Conservation (phyloP, 2,888 invertebrate species). For the Melikaiella ostensackeni region DNA sequence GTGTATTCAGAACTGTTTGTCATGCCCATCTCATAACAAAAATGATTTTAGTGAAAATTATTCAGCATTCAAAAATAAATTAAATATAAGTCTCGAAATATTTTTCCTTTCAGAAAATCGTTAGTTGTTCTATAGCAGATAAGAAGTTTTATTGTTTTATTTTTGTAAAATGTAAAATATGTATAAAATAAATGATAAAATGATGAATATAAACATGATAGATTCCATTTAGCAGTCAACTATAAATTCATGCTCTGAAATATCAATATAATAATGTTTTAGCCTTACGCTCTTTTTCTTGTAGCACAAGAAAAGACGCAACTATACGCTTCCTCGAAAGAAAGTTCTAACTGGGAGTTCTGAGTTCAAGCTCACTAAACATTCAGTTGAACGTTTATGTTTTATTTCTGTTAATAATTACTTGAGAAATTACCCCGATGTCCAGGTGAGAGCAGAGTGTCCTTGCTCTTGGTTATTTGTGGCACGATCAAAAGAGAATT, state of each 20-base stretch:
- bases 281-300: slow-evolving; percentile 1
- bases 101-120: neutral
- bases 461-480: slow-evolving; percentile 76
- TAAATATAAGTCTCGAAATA: neutral
- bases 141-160: too few relatives aligned
- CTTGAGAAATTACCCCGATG: slow-evolving; percentile 71
- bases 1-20: neutral
- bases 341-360: neutral
- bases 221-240: neutral
- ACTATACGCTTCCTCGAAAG: slow-evolving; percentile 8
- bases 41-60: neutral
- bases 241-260: neutral
- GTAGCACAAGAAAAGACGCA: slow-evolving; percentile 1
- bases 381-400: slow-evolving; percentile 18
- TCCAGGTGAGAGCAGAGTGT: slow-evolving; percentile 75
- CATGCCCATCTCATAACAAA: neutral
- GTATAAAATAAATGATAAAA: neutral
- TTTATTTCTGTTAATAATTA: slow-evolving; percentile 21
- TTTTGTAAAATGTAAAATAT: neutral
- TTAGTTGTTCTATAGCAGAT: neutral
- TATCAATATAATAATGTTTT: slow-evolving; percentile 12
- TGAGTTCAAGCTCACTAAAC: slow-evolving; percentile 14
- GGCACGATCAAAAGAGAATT: slow-evolving; percentile 77
- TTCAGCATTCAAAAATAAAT: neutral
- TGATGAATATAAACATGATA: neutral